Percentiles rank a stretch among this genome's conserved stretches.
Conservation (phyloP, 2,888 invertebrate genomes). For the Oithona nana region DNA sequence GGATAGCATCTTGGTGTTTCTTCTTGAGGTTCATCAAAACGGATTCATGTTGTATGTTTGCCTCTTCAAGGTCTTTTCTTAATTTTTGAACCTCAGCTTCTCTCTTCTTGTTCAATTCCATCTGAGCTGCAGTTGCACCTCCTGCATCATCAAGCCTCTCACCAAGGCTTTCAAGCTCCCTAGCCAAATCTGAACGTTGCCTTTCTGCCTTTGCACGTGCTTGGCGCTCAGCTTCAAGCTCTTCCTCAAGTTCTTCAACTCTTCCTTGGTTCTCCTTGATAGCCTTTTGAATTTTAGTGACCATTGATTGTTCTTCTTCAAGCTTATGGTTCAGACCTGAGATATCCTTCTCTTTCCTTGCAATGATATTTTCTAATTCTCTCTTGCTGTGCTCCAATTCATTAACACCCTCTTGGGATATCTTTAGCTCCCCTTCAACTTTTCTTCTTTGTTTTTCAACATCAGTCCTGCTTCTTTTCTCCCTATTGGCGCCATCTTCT, state of each 20-base stretch:
- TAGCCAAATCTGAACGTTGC: slow-evolving; percentile 86
- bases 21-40: slow-evolving; percentile 90
- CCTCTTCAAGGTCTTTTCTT: slow-evolving; percentile 92
- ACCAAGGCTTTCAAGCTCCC: slow-evolving; percentile 88
- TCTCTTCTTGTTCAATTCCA: slow-evolving; percentile 99
- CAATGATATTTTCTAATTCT: slow-evolving; percentile 89
- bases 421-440: slow-evolving; percentile 95
- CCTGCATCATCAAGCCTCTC: slow-evolving; percentile 96
- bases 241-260: slow-evolving; percentile 97
- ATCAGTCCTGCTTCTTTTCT: slow-evolving; percentile 93
- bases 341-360: slow-evolving; percentile 97
- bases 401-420: slow-evolving; percentile 88
- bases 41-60: slow-evolving; percentile 95
- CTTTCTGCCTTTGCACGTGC: slow-evolving; percentile 69
- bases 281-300: slow-evolving; percentile 92
- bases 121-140: slow-evolving; percentile 95
- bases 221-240: slow-evolving; percentile 95
- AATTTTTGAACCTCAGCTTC: slow-evolving; percentile 97
- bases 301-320: slow-evolving; percentile 94
- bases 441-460: slow-evolving; percentile 97
- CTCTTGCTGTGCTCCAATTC: slow-evolving; percentile 95
- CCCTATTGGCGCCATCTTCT: slow-evolving; percentile 93
- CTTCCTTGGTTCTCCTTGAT: slow-evolving; percentile 95
- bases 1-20: slow-evolving; percentile 98
- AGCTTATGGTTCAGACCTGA: slow-evolving; percentile 83